These are phyloP conservation scores for Chrysemys picta DNA, from an alignment of 2,113 vertebrate species.

Conservation along the genomic window DNA sequence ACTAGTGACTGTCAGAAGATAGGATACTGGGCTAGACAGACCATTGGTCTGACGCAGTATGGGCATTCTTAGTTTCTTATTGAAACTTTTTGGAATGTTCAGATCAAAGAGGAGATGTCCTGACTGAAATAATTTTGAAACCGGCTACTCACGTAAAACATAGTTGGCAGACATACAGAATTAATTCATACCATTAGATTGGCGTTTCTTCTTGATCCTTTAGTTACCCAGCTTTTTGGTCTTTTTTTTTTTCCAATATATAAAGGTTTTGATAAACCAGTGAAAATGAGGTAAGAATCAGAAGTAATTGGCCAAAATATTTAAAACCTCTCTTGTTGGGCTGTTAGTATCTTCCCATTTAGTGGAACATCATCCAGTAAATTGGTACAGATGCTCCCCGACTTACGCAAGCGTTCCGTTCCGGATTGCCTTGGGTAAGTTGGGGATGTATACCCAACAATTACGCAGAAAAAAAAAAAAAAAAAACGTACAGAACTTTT, in stretches of 20 bases:
- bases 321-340: background rate
- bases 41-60: background rate
- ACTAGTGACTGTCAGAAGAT: background rate
- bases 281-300: background rate
- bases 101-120: background rate
- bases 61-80: background rate
- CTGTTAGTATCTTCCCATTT: background rate
- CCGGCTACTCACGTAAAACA: background rate
- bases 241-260: background rate
- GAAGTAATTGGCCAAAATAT: background rate
- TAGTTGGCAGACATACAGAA: background rate
- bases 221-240: background rate
- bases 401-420: too few relatives aligned
- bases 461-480: too few relatives aligned
- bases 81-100: background rate
- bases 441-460: too few relatives aligned
- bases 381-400: background rate
- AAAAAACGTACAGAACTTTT: too few relatives aligned
- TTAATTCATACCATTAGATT: background rate
- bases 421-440: too few relatives aligned
- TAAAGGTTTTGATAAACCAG: background rate
- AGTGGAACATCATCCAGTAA: background rate
- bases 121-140: background rate
- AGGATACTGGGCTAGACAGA: too few relatives aligned
- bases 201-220: background rate